phyloP scores from a whole-genome alignment of 2,888 invertebrate genomes.

The Xylota segnis region DNA sequence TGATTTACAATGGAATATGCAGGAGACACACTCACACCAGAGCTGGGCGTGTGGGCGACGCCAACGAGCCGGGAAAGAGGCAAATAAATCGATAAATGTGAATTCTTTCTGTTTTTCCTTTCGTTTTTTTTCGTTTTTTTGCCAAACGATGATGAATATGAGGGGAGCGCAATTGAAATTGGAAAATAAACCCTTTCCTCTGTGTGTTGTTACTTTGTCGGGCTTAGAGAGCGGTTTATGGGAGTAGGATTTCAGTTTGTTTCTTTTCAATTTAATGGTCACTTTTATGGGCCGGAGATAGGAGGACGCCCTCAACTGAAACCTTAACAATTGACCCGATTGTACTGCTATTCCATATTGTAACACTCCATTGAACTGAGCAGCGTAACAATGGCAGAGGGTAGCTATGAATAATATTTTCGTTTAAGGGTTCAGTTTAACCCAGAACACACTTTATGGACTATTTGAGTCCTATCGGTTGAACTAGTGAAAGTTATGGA shows the following conservation, averaged over 20 bases:
- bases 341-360: slow-evolving; percentile 20
- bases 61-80: slow-evolving; percentile 11
- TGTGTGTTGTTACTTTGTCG: slow-evolving; percentile 20
- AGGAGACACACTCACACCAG: slow-evolving; percentile 36
- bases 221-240: slow-evolving; percentile 4
- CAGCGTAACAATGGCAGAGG: neutral
- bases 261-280: slow-evolving; percentile 37
- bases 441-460: neutral
- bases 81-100: slow-evolving; percentile 59
- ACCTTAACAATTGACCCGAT: slow-evolving; percentile 36
- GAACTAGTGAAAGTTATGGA: no score
- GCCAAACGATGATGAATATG: slow-evolving; percentile 63
- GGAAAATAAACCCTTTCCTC: slow-evolving; percentile 52
- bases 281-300: slow-evolving; percentile 34
- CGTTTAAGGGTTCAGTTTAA: neutral
- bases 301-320: slow-evolving; percentile 8
- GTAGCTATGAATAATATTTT: neutral
- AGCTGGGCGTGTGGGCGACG: slow-evolving; percentile 44
- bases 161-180: slow-evolving; percentile 50
- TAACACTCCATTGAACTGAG: slow-evolving; percentile 35
- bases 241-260: slow-evolving; percentile 21
- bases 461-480: neutral
- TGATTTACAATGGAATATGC: slow-evolving; percentile 46
- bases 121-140: slow-evolving; percentile 15
- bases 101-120: slow-evolving; percentile 3